phyloP scores from a whole-genome alignment of 1,140 invertebrate genomes.

The Pristionchus pacificus region DNA sequence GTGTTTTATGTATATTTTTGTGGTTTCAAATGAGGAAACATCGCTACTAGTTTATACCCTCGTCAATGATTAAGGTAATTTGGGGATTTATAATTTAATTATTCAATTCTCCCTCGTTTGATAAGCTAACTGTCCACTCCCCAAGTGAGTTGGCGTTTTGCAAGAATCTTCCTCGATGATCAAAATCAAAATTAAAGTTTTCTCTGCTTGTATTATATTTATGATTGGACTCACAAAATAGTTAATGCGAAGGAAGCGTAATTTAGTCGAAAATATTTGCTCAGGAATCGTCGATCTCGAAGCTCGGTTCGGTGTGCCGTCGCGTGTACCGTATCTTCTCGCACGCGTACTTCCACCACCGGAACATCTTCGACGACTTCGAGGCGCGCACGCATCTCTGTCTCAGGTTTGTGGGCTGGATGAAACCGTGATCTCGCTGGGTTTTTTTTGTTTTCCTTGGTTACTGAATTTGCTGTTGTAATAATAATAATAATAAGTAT shows the following conservation, averaged over 20 bases:
- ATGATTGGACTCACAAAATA: too few relatives aligned
- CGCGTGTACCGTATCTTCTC: conserved; percentile 98
- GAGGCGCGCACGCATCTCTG: conserved; percentile 64
- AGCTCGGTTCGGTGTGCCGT: conserved; percentile 93
- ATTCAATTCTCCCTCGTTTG: too few relatives aligned
- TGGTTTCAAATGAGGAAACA: conserved; percentile 7
- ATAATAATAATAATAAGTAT: neutral
- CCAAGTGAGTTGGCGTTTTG: too few relatives aligned
- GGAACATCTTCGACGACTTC: conserved; percentile 93
- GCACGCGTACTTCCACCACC: conserved; percentile 97
- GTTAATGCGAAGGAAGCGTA: too few relatives aligned
- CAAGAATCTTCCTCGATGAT: too few relatives aligned
- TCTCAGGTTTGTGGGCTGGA: conserved; percentile 64
- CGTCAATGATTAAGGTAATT: neutral
- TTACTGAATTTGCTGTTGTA: neutral
- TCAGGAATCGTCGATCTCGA: conserved; percentile 86
- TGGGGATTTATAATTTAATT: neutral
- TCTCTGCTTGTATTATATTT: too few relatives aligned
- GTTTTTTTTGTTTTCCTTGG: conserved; percentile 7
- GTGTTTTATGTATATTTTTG: conserved; percentile 5
- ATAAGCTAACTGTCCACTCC: too few relatives aligned
- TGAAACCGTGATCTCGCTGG: neutral
- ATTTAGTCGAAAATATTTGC: too few relatives aligned
- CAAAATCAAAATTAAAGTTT: too few relatives aligned
- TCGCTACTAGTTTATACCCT: neutral